Base-by-base conservation (phyloP, 2,797 vertebrate species). In the Pterois miles region DNA sequence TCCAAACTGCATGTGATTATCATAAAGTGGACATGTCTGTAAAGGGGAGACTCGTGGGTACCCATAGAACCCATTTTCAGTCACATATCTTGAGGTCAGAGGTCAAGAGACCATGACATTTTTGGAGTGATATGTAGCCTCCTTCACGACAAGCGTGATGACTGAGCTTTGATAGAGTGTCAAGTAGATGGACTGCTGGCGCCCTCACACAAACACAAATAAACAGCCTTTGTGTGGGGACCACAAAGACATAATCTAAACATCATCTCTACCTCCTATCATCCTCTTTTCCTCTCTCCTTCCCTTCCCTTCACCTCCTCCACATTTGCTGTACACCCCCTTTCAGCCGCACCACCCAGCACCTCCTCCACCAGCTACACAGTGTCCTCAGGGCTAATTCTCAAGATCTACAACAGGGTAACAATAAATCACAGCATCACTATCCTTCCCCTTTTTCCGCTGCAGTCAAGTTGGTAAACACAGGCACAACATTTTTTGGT, bases 371-470 rank as follows among this genome's bases (percentile, higher is more conserved):
- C 46, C 29, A 4, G 20, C 22, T 63, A 33, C 31, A 33, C 65
- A 38, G 36, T 8, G 34, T 62, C 83, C 85, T 50, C 25, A 2
- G 80, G 85, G 82, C 62, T 52, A 57, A 58, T 65, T 82, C 68
- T 67, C 60, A 70, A 54, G 36, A 73, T 74, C 58, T 71, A 20
- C 48, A 58, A 46, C 54, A 76, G 59, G 67, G 59, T 67, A 78
- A 33, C 71, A 65, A 59, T 83, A 90, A 86, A 90, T 86, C 84
- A 89, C 80, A 34, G 71, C 66, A 58, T 86, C 81, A 81, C 54
- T 68, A 62, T 74, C 74, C 70, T 58, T 74, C 56, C 23, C 38
- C 27, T 79, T 63, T 63, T 75, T 83, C 22, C 22, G 10, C 71
- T 50, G 48, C 33, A 69, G 67, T 65, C 52, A 20, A 34, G 36